Percentiles rank a stretch among this genome's conserved stretches.
phyloP scores from a whole-genome alignment of 1,140 invertebrate species.

The Condylostylus longicornis region DNA sequence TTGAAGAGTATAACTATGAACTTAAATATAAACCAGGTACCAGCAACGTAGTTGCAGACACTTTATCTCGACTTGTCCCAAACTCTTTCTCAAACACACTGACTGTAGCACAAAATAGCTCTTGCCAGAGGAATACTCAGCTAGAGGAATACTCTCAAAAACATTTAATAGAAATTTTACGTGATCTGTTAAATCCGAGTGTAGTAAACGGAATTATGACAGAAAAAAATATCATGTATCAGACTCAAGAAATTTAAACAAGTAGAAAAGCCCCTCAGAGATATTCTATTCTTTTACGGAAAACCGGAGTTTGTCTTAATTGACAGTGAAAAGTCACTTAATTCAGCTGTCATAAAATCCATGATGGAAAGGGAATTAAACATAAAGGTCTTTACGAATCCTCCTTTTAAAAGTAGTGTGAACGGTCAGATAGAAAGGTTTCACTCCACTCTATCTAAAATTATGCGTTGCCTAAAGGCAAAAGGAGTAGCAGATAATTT shows the following conservation, averaged over 20 bases:
- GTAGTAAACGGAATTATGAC: no score
- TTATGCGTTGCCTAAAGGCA: slow-evolving; percentile 6
- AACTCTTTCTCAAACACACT: slow-evolving; percentile 1
- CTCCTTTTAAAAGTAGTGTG: slow-evolving; percentile 3
- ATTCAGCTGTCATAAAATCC: slow-evolving; percentile 2
- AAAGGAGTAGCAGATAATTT: slow-evolving; percentile 3
- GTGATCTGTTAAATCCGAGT: no score
- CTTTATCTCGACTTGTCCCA: slow-evolving; percentile 9
- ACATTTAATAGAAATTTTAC: neutral
- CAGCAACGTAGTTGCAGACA: slow-evolving; percentile 21
- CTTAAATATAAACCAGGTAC: slow-evolving; percentile 31
- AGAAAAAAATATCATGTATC: no score
- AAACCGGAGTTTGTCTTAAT: slow-evolving; percentile 4
- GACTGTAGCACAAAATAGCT: neutral
- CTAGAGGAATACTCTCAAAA: neutral
- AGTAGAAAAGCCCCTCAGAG: no score
- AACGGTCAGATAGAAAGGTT: slow-evolving; percentile 12
- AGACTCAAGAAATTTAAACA: no score
- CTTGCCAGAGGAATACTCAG: neutral
- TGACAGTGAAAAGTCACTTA: slow-evolving; percentile 8
- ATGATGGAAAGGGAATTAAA: slow-evolving; percentile 4
- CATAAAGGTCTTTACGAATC: no score
- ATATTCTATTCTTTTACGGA: no score
- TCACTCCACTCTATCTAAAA: slow-evolving; percentile 11
- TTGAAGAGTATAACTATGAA: slow-evolving; percentile 27